These are phyloP conservation scores for Sander lucioperca DNA, from an alignment of 2,113 vertebrate species.

Conservation along the genomic window DNA sequence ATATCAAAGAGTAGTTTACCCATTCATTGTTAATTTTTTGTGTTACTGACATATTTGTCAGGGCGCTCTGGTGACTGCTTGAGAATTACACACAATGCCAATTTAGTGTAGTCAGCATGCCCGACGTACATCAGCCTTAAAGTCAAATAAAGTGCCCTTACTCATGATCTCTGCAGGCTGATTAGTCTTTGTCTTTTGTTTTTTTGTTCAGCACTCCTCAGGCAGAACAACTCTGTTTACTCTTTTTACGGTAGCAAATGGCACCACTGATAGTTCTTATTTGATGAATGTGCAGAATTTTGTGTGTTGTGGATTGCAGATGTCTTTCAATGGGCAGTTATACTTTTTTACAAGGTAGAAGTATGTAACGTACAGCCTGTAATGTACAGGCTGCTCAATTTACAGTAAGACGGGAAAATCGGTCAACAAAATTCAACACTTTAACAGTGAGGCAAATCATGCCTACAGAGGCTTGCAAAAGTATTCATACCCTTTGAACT, in stretches of 20 bases:
- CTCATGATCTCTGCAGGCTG: conserved; percentile 1
- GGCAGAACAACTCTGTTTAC: conserved; percentile 60
- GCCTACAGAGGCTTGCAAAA: too few relatives aligned
- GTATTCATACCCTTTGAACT: too few relatives aligned
- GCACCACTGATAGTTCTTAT: conserved; percentile 16
- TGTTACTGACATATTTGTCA: conserved; percentile 8
- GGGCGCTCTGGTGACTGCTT: background rate
- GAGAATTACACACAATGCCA: conserved; percentile 11
- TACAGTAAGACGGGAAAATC: background rate
- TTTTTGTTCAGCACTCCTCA: conserved; percentile 60
- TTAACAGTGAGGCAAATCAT: background rate
- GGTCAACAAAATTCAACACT: background rate
- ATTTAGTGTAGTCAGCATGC: background rate
- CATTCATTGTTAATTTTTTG: background rate
- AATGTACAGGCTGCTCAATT: background rate
- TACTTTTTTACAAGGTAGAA: background rate
- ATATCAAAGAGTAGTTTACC: conserved; percentile 20
- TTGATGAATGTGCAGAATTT: conserved; percentile 43
- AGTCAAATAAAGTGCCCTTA: conserved; percentile 50
- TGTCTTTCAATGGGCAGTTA: conserved; percentile 8
- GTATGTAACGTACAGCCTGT: too few relatives aligned
- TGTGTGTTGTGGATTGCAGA: conserved; percentile 13
- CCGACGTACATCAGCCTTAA: conserved; percentile 13
- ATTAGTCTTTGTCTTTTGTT: conserved; percentile 11
- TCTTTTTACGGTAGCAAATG: conserved; percentile 18